Conservation (phyloP, 2,113 vertebrate species). For the Alaudala cheleensis region DNA sequence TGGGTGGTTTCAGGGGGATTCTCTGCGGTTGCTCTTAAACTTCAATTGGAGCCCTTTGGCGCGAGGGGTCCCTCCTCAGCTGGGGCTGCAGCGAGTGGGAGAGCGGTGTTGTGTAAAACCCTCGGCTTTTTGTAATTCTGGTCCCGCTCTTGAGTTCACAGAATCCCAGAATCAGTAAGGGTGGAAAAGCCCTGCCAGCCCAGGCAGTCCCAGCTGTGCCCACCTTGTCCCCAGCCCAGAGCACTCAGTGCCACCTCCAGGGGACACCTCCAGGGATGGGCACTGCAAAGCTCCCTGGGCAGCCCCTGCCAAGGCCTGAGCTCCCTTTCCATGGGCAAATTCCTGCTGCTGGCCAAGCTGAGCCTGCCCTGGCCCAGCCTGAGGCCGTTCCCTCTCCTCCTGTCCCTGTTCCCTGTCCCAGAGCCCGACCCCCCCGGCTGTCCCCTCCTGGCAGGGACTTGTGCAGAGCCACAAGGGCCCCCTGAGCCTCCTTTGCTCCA, state of each 20-base stretch:
- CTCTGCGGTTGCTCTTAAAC: not conserved
- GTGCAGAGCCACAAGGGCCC: not conserved
- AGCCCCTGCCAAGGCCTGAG: not conserved
- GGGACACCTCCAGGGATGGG: not conserved
- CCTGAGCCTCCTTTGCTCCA: not conserved
- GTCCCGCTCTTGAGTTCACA: no score
- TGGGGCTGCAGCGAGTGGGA: not conserved
- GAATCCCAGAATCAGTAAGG: accelerated
- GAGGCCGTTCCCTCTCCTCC: not conserved
- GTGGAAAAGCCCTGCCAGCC: not conserved
- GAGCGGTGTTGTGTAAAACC: not conserved
- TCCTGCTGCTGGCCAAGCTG: not conserved
- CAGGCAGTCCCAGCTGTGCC: accelerated
- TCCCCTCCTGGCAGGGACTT: not conserved
- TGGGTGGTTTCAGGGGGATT: not conserved
- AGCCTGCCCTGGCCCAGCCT: not conserved
- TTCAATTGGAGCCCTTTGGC: not conserved
- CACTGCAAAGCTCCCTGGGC: not conserved
- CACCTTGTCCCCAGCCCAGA: not conserved
- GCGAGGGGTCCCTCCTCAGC: not conserved
- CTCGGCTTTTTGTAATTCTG: no score
- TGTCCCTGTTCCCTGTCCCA: not conserved
- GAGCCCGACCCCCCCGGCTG: not conserved
- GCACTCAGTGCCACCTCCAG: not conserved
- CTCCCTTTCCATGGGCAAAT: not conserved